These are phyloP conservation scores for Eucera pruinosa DNA, from an alignment of 2,888 invertebrate species.

Conservation along the genomic window DNA sequence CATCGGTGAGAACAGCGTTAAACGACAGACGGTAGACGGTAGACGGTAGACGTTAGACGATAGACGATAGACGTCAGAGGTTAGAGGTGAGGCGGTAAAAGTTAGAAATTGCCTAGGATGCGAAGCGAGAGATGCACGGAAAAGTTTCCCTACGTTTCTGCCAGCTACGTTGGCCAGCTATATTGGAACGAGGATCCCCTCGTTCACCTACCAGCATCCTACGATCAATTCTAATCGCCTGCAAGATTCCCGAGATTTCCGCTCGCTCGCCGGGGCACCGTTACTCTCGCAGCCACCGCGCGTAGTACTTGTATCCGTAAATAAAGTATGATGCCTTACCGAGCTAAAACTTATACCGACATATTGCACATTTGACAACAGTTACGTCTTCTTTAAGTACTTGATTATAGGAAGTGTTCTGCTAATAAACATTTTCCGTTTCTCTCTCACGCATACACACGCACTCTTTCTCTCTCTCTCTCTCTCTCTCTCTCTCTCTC, in stretches of 20 bases:
- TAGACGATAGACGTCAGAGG: too few relatives aligned
- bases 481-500: slow-evolving; percentile 13
- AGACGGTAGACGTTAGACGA: too few relatives aligned
- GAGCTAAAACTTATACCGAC: slow-evolving; percentile 81
- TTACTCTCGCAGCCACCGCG: slow-evolving; percentile 54
- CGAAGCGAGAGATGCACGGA: neutral
- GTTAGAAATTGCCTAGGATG: too few relatives aligned
- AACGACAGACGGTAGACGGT: too few relatives aligned
- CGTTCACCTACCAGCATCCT: neutral
- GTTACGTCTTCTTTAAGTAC: slow-evolving; percentile 82
- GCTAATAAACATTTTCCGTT: slow-evolving; percentile 69
- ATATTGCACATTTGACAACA: slow-evolving; percentile 85
- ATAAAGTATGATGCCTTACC: slow-evolving; percentile 80
- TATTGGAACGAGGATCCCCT: neutral
- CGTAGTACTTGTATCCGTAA: slow-evolving; percentile 69
- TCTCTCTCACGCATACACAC: slow-evolving; percentile 12
- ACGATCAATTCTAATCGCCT: neutral
- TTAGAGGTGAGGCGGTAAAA: too few relatives aligned
- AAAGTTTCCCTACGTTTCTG: too few relatives aligned
- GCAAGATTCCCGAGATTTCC: slow-evolving; percentile 19
- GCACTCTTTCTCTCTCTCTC: slow-evolving; percentile 39
- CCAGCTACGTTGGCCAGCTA: too few relatives aligned
- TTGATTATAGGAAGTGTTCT: slow-evolving; percentile 81
- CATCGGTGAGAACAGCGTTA: neutral
- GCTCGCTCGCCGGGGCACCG: slow-evolving; percentile 41